Evolutionary conservation across 2,113 vertebrate genomes (phyloP).

Genomic region (Rhynchomys soricoides): DNA sequence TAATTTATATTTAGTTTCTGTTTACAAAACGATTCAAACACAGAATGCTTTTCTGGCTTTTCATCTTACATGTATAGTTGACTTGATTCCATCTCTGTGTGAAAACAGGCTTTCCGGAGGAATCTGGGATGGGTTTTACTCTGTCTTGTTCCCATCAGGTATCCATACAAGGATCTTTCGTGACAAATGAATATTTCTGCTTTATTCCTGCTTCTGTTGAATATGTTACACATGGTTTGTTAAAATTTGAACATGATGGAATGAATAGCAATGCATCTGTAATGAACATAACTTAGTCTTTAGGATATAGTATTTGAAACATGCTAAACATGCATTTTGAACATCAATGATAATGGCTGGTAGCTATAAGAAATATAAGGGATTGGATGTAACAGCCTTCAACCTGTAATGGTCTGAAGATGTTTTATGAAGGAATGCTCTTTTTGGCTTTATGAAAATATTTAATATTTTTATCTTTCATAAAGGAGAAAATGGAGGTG

Average conservation of each 20-base stretch:
- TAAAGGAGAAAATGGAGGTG: neutral
- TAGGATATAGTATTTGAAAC: neutral
- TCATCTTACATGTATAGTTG: neutral
- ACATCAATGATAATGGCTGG: neutral
- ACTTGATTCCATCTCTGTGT: conserved; percentile 19
- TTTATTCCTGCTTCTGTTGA: neutral
- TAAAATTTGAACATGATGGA: conserved; percentile 45
- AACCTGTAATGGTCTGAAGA: neutral
- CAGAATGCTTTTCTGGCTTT: conserved; percentile 19
- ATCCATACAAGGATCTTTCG: conserved; percentile 40
- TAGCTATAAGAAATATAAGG: conserved; percentile 50
- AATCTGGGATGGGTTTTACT: neutral
- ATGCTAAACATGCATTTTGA: neutral
- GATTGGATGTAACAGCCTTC: neutral
- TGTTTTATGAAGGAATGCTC: neutral
- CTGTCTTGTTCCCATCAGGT: neutral
- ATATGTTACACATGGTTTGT: conserved; percentile 16
- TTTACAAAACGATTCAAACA: neutral
- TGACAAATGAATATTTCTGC: conserved; percentile 33
- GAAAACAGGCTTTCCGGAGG: conserved; percentile 1
- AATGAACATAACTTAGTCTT: conserved; percentile 41
- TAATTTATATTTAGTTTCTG: neutral
- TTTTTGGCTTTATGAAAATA: neutral
- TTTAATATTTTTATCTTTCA: neutral
- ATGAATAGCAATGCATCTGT: neutral